Percentiles rank a stretch among this genome's conserved stretches.
These are phyloP conservation scores for Aethina tumida DNA, from an alignment of 1,140 invertebrate genomes.

Conservation along the genomic window DNA sequence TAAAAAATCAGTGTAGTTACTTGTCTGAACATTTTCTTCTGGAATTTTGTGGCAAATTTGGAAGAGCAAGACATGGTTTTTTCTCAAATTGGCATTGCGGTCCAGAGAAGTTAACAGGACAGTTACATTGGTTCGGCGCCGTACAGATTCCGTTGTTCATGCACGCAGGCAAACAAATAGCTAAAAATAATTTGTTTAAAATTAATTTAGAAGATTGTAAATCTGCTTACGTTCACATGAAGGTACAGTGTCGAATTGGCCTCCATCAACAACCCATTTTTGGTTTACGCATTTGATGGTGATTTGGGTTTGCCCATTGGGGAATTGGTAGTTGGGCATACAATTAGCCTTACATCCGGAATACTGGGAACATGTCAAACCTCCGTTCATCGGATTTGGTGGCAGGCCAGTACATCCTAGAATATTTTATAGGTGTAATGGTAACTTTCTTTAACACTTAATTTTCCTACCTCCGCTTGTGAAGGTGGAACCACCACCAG, in stretches of 20 bases:
- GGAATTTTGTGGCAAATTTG: conserved; percentile 54
- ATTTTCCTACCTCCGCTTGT: too few relatives aligned
- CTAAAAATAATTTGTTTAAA: conserved; percentile 38
- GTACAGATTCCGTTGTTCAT: conserved; percentile 71
- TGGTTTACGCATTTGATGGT: conserved; percentile 43
- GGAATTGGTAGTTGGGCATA: conserved; percentile 45
- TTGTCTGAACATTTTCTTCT: conserved; percentile 46
- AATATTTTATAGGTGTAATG: too few relatives aligned
- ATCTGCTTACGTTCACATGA: conserved; percentile 50
- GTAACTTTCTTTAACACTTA: too few relatives aligned
- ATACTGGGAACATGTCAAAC: conserved; percentile 36
- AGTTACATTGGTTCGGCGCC: conserved; percentile 58
- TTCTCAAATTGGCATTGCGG: conserved; percentile 64
- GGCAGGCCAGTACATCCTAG: conserved; percentile 24
- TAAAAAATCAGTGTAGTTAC: conserved; percentile 17
- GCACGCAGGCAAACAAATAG: conserved; percentile 61
- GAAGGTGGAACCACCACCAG: too few relatives aligned
- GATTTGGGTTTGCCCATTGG: conserved; percentile 43
- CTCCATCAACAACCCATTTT: conserved; percentile 45
- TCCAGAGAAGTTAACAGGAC: conserved; percentile 60
- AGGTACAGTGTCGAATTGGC: conserved; percentile 41
- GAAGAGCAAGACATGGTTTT: conserved; percentile 55
- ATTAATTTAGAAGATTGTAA: neutral
- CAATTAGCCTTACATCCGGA: conserved; percentile 47
- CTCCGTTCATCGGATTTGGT: conserved; percentile 35